Evolutionary conservation across 2,797 vertebrate genomes (phyloP).

Genomic region (Urosaurus nigricauda): DNA sequence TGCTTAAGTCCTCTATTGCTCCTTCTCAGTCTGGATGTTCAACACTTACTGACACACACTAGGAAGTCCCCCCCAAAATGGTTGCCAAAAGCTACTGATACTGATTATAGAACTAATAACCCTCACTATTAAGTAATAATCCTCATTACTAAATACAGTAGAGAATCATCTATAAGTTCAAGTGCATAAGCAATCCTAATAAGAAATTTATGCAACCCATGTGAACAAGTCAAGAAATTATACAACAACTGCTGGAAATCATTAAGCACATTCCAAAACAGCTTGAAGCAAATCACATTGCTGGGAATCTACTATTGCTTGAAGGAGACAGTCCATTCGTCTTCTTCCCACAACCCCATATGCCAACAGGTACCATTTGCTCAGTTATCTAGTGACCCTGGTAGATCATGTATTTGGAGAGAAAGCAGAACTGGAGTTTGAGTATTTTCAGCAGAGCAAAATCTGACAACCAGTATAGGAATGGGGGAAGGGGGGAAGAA

Average conservation of each 20-base stretch:
- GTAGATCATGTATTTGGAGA: background rate
- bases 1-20: too few relatives aligned
- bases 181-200: background rate
- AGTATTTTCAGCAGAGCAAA: background rate
- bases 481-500: background rate
- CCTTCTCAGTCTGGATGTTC: background rate
- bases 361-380: background rate
- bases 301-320: accelerated
- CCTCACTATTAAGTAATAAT: background rate
- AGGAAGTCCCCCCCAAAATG: background rate
- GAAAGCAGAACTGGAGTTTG: background rate
- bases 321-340: conserved; percentile 27
- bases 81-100: background rate
- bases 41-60: background rate
- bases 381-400: background rate
- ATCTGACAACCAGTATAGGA: background rate
- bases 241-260: background rate
- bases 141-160: background rate
- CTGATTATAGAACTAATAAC: background rate
- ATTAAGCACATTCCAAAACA: conserved; percentile 13
- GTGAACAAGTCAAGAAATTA: background rate
- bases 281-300: conserved; percentile 32
- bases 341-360: conserved; percentile 2
- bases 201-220: background rate
- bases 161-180: background rate